phyloP scores from a whole-genome alignment of 2,797 vertebrate species.

The Chaenodraco wilsoni region DNA sequence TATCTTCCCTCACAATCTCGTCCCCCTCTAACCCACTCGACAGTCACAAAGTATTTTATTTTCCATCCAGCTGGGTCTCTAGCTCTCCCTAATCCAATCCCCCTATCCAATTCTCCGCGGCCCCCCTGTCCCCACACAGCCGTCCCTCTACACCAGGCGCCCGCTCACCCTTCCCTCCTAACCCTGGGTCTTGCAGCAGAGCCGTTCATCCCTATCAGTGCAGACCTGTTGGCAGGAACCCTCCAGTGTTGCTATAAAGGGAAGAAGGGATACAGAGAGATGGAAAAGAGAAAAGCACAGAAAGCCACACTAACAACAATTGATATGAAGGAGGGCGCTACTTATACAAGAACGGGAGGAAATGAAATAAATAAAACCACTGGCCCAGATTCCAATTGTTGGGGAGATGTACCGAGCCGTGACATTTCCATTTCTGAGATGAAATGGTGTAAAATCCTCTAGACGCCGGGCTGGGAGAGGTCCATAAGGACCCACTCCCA shows the following conservation, averaged over 20 bases:
- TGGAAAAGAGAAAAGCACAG: slow-evolving; percentile 34
- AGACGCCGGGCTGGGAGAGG: slow-evolving; percentile 74
- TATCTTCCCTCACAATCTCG: slow-evolving; percentile 37
- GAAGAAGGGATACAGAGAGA: slow-evolving; percentile 2
- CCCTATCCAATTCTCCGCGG: slow-evolving; percentile 53
- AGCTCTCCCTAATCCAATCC: slow-evolving; percentile 61
- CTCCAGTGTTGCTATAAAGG: slow-evolving; percentile 41
- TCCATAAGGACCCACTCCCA: slow-evolving; percentile 70
- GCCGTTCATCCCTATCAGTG: slow-evolving; percentile 57
- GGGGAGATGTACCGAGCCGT: slow-evolving; percentile 78
- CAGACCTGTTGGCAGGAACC: slow-evolving; percentile 65
- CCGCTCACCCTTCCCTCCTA: slow-evolving; percentile 42
- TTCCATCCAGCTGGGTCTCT: slow-evolving; percentile 50
- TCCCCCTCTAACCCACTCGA: slow-evolving; percentile 16
- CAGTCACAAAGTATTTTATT: slow-evolving; percentile 18
- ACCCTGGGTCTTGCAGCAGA: slow-evolving; percentile 51
- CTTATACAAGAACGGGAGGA: slow-evolving; percentile 59
- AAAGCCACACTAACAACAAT: slow-evolving; percentile 60
- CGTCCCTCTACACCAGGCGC: slow-evolving; percentile 42
- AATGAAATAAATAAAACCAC: slow-evolving; percentile 79
- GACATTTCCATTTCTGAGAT: slow-evolving; percentile 83
- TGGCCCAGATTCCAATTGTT: slow-evolving; percentile 82
- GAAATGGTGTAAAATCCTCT: slow-evolving; percentile 82
- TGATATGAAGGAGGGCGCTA: slow-evolving; percentile 58
- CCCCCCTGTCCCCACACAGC: slow-evolving; percentile 29